These are phyloP conservation scores for Hypomesus transpacificus DNA, from an alignment of 2,113 vertebrate genomes.

Conservation along the genomic window DNA sequence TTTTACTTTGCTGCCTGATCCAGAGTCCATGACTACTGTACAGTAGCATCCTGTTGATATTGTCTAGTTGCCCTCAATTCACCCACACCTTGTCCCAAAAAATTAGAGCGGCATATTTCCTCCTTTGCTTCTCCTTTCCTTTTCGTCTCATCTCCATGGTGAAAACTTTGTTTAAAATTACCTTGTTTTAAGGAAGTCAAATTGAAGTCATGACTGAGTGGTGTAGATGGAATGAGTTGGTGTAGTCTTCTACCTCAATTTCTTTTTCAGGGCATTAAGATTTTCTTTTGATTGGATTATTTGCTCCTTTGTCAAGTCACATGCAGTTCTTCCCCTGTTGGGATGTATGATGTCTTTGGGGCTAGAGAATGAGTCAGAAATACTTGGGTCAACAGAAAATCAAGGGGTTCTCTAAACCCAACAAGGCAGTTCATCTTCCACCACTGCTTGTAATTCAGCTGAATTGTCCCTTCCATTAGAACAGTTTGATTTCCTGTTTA, in stretches of 20 bases:
- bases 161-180: conserved; percentile 32
- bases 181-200: conserved; percentile 8
- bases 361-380: neutral
- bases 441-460: neutral
- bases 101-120: conserved; percentile 3
- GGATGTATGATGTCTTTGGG: neutral
- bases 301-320: too few relatives aligned
- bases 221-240: neutral
- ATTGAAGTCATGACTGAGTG: conserved; percentile 9
- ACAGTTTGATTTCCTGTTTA: conserved; percentile 31
- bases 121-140: conserved; percentile 24
- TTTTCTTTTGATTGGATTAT: neutral
- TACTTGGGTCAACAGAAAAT: neutral
- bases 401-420: neutral
- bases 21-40: too few relatives aligned
- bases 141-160: conserved; percentile 12
- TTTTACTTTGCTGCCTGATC: neutral
- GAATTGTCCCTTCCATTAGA: neutral
- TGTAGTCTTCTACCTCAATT: too few relatives aligned
- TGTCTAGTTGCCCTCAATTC: too few relatives aligned
- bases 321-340: too few relatives aligned
- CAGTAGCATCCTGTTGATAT: too few relatives aligned
- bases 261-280: too few relatives aligned
- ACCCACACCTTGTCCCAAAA: neutral
- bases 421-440: neutral